Percentiles rank a stretch among this genome's conserved stretches.
phyloP scores from a whole-genome alignment of 2,888 invertebrate species.

The Synanthedon myopaeformis region DNA sequence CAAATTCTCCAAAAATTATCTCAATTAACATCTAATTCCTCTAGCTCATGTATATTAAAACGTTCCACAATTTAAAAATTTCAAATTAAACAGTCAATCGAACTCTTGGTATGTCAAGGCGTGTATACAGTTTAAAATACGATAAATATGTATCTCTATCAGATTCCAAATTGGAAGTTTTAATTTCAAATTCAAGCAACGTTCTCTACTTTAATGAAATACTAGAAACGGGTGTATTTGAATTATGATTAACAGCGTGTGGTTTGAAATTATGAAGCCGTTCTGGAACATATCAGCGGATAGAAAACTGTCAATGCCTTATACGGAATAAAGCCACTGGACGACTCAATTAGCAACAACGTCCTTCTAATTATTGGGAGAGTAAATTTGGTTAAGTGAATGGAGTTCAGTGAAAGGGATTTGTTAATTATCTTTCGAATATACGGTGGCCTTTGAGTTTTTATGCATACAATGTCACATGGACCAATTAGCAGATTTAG shows the following conservation, averaged over 20 bases:
- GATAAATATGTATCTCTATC: no score
- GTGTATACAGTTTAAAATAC: no score
- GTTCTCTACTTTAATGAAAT: conserved; percentile 7
- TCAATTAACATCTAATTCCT: no score
- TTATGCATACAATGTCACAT: conserved; percentile 5
- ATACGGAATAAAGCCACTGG: conserved; percentile 20
- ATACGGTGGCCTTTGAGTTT: conserved; percentile 2
- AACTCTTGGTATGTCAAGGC: no score
- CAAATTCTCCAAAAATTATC: no score
- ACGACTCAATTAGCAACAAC: conserved; percentile 20
- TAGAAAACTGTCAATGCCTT: conserved; percentile 5
- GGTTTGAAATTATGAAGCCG: background rate
- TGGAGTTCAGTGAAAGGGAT: conserved; percentile 13
- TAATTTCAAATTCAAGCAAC: background rate
- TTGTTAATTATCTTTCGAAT: conserved; percentile 15
- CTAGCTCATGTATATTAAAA: no score
- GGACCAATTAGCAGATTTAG: conserved; percentile 10
- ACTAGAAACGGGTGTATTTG: conserved; percentile 8
- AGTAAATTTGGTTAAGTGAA: conserved; percentile 6
- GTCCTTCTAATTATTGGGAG: conserved; percentile 17
- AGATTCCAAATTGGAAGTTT: no score
- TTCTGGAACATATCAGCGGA: background rate
- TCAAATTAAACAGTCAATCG: no score
- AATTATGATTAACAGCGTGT: conserved; percentile 1
- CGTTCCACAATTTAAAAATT: no score